Evolutionary conservation across 1,140 invertebrate genomes (phyloP).

Genomic region (Heterodera schachtii): DNA sequence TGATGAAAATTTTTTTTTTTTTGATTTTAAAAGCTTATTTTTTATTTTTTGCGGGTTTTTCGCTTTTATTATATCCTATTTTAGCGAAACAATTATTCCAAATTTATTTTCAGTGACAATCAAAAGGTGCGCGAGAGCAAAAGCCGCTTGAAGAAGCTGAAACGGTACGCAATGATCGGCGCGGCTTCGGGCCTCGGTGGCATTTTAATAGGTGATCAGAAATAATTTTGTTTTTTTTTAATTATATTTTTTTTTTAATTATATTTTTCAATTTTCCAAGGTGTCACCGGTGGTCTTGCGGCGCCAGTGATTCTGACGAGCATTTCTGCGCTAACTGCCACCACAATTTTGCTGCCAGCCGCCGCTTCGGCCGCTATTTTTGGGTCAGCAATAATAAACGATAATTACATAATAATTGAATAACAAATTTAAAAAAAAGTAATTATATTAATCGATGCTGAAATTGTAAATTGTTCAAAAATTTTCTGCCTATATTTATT

Average conservation of each 20-base stretch:
- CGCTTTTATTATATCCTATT: slow-evolving; percentile 24
- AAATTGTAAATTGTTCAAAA: no score
- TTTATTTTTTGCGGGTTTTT: slow-evolving; percentile 10
- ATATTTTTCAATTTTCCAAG: slow-evolving; percentile 52
- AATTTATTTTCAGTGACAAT: slow-evolving; percentile 28
- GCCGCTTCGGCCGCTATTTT: slow-evolving; percentile 13
- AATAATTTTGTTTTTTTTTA: slow-evolving; percentile 21
- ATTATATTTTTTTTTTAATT: slow-evolving; percentile 16
- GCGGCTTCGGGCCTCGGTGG: slow-evolving; percentile 68
- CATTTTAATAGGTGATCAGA: slow-evolving; percentile 66
- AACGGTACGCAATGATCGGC: slow-evolving; percentile 68
- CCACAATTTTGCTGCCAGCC: slow-evolving; percentile 24
- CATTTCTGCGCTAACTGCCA: slow-evolving; percentile 17
- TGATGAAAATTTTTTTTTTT: no score
- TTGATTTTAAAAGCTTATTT: no score
- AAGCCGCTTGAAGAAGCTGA: slow-evolving; percentile 66
- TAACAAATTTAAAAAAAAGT: no score
- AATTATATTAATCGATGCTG: no score
- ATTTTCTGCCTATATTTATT: no score
- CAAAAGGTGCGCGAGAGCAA: slow-evolving; percentile 63
- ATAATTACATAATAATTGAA: no score
- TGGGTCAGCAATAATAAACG: no score
- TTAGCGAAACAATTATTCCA: slow-evolving; percentile 26
- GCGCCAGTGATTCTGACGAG: slow-evolving; percentile 65
- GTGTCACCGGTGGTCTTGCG: slow-evolving; percentile 69